A percentile compares a stretch with the other conserved stretches of the same genome.
phyloP scores from a whole-genome alignment of 2,113 vertebrate species.

The Marcusenius ussheri region DNA sequence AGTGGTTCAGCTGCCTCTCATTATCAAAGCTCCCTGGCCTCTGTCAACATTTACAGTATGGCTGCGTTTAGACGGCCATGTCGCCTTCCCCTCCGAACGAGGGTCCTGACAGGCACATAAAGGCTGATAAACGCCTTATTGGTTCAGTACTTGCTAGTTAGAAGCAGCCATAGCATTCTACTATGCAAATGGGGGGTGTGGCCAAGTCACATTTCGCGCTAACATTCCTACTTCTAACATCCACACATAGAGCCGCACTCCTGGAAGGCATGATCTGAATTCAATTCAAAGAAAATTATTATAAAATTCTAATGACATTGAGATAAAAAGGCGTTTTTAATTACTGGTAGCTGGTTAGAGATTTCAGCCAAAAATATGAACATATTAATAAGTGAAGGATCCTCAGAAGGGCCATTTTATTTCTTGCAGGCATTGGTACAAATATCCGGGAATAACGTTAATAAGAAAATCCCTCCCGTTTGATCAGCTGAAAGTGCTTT shows the following conservation, averaged over 20 bases:
- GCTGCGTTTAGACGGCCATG: background rate
- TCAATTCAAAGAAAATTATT: background rate
- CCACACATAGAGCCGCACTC: background rate
- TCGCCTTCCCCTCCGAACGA: background rate
- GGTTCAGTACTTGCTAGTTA: background rate
- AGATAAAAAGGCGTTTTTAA: conserved; percentile 2
- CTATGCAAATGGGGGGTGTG: background rate
- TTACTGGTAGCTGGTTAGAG: background rate
- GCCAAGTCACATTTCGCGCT: background rate
- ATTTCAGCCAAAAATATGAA: background rate
- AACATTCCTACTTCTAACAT: background rate
- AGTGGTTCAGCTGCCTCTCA: background rate
- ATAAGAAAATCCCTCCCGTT: background rate
- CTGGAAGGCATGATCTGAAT: background rate
- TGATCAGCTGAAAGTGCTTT: background rate
- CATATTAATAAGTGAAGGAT: background rate
- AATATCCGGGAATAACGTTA: background rate
- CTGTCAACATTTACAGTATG: background rate
- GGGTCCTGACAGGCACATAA: background rate
- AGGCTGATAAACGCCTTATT: background rate
- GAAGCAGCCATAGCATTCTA: background rate
- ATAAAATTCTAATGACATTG: background rate
- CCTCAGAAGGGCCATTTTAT: background rate
- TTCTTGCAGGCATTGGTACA: background rate
- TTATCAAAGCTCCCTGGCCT: background rate